Evolutionary conservation across 2,113 vertebrate species (phyloP), one percentile per base, ranked within the genome.

Genomic region (Trogon surrucura): DNA sequence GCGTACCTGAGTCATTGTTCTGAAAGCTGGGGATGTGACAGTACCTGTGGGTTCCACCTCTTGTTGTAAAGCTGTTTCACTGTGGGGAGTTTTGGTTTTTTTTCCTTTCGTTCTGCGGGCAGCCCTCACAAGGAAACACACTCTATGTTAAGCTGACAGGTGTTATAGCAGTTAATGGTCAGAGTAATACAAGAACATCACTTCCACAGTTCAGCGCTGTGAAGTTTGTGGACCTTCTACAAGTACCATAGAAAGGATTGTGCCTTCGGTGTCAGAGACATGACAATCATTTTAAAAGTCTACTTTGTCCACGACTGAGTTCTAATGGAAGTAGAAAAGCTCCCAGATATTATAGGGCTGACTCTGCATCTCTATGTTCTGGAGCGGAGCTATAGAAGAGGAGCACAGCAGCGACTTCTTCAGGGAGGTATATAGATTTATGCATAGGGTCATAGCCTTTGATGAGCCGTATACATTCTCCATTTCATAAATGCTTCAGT

Each of bases 401-500:
- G 7, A 92, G 27, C 19, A 22, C 22, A 79, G 57, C 29, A 41
- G 53, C 44, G 69, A 53, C 8, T 71, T 47, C 67, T 86, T 86
- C 48, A n/a, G 69, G 36, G 65, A 74, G 17, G 10, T 41, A 41
- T 20, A n/a, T 15, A 81, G 72, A 95, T 91, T 91, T 86, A 91
- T 81, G 32, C 4, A 1, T 2, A 4, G 72, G 94, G 92, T 94
- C 88, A 74, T 15, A 88, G 60, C 53, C 92, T 91, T 87, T 89
- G 83, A 92, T 2, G 2, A 89, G 65, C 69, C 61, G 57, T n/a
- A 53, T 57, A 67, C 50, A 84, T 79, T 56, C 94, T 79, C 65
- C 53, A 61, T 92, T 95, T 91, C 91, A 79, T 79, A 95, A 91
- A 95, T 41, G 77, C 26, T 95, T 93, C 89, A 41, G 4, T 69